These are phyloP conservation scores for Isotomurus palustris DNA, from an alignment of 2,888 invertebrate genomes.

Conservation along the genomic window DNA sequence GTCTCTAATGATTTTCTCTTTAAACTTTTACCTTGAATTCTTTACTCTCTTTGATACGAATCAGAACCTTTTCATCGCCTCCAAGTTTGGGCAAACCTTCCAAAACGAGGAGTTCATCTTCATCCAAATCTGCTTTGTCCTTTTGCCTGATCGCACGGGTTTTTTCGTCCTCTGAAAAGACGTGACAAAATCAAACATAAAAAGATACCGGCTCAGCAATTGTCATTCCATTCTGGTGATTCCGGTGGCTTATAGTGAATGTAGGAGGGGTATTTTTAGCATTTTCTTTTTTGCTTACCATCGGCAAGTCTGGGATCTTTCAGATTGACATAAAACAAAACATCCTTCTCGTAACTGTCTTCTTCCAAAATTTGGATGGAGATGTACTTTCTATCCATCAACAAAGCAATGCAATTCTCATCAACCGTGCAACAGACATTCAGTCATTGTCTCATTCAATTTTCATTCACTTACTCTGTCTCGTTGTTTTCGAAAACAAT, in stretches of 20 bases:
- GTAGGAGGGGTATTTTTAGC: no score
- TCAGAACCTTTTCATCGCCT: slow-evolving; percentile 74
- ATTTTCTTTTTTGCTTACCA: no score
- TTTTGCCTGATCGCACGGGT: no score
- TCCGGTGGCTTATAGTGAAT: no score
- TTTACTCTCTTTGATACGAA: slow-evolving; percentile 93
- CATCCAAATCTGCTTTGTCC: slow-evolving; percentile 65
- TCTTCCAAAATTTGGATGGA: slow-evolving; percentile 86
- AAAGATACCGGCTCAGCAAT: no score
- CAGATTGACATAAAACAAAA: slow-evolving; percentile 85
- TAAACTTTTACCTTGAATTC: slow-evolving; percentile 98
- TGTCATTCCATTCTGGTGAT: no score
- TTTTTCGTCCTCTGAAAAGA: no score
- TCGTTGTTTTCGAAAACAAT: slow-evolving; percentile 96
- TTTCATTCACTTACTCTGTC: slow-evolving; percentile 77
- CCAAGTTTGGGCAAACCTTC: slow-evolving; percentile 88
- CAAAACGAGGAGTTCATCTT: slow-evolving; percentile 78
- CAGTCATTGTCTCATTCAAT: not conserved
- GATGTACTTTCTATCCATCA: slow-evolving; percentile 74
- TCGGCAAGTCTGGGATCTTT: slow-evolving; percentile 82
- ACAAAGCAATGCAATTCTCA: no score
- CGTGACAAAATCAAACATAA: no score
- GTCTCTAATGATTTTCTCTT: no score
- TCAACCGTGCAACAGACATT: not conserved
- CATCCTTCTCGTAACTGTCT: slow-evolving; percentile 96